Base-by-base conservation (phyloP, 2,113 vertebrate species). In the Oryzias curvinotus region DNA sequence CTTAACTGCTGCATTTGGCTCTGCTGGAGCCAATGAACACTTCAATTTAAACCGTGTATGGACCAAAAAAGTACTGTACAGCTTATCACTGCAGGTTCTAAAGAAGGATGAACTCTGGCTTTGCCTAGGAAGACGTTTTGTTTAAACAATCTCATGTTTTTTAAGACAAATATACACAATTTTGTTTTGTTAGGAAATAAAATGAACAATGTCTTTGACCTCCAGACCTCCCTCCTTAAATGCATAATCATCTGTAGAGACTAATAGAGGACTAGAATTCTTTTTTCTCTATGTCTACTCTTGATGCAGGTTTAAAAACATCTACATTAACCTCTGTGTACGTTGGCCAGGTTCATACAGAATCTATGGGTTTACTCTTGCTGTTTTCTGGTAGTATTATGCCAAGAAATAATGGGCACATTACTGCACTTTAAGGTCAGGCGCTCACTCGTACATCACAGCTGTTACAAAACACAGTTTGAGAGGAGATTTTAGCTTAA, bases 11-110 rank as follows among this genome's bases (percentile, higher is more conserved):
- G 66, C 67, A 64, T 50, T 55, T 7, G 1, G 19, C 36, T 59
- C 60, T 25, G n/a, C 4, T 41, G 50, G 41, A 77, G 62, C 79
- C 73, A 71, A 52, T 30, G 41, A 66, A 58, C 65, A 58, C 52
- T 65, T 63, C 47, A 55, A 51, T 70, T 83, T 47, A 59, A 49
- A 16, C 49, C 52, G 58, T 18, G 23, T 71, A 54, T 56, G 41
- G 26, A 48, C 19, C 7, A n/a, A 44, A 75, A 73, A 65, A 76
- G 77, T 68, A 68, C n/a, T 46, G 42, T n/a, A 21, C 51, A 74
- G 51, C 50, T 17, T 45, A 17, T 17, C 28, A 43, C 30, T 55
- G 49, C 51, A 50, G 19, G 57, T 48, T 30, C 14, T 77, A 48
- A 62, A 77, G 60, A 56, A 19, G 63, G 68, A 57, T 56, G 46